Evolutionary conservation across 2,797 vertebrate genomes (phyloP).

Genomic region (Vipera ursinii): DNA sequence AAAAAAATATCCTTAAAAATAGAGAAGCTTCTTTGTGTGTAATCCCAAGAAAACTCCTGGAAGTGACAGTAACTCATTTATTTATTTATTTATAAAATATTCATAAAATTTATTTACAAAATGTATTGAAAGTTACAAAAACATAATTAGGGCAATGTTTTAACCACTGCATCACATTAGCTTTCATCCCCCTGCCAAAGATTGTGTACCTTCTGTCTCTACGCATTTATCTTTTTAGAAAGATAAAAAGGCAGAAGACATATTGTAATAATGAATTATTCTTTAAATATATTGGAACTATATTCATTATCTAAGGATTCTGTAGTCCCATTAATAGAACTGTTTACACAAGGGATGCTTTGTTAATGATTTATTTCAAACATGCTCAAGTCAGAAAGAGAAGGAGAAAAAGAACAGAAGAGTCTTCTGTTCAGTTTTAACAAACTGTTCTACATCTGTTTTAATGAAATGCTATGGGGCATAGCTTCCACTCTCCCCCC

Average conservation of each 20-base stretch:
- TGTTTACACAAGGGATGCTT: background rate
- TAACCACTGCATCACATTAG: background rate
- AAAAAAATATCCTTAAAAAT: background rate
- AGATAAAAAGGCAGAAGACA: background rate
- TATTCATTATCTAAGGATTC: background rate
- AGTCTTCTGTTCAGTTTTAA: background rate
- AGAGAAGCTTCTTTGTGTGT: background rate
- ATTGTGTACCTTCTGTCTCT: background rate
- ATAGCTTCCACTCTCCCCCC: background rate
- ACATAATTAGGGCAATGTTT: background rate
- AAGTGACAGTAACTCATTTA: background rate
- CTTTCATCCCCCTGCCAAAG: background rate
- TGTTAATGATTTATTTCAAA: background rate
- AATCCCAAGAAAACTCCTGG: background rate
- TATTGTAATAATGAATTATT: background rate
- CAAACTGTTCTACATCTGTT: background rate
- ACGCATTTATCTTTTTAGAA: background rate
- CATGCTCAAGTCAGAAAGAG: background rate
- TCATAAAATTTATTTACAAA: no score
- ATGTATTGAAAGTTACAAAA: no score
- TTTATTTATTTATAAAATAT: no score
- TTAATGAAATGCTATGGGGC: background rate
- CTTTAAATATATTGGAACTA: background rate
- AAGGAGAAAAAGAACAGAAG: background rate
- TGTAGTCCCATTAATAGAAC: background rate